phyloP scores from a whole-genome alignment of 1,140 invertebrate genomes.

The Drosophila tristis region DNA sequence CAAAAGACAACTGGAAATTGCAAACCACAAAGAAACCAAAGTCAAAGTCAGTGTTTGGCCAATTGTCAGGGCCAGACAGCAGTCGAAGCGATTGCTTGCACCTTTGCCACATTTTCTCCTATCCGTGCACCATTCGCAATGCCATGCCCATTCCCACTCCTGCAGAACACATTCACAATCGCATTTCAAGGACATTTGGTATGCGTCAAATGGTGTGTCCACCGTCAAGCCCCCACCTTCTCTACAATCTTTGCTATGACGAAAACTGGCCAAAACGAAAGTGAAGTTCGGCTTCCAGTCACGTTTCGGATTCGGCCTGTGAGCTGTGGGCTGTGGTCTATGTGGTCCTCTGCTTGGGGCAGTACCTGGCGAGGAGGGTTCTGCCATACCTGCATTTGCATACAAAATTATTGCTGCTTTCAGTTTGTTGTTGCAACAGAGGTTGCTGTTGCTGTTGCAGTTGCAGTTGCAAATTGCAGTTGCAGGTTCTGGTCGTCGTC shows the following conservation, averaged over 20 bases:
- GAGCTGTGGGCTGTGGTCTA: conserved; percentile 22
- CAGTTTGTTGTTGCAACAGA: conserved; percentile 1
- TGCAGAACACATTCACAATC: not conserved
- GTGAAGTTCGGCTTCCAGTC: conserved; percentile 49
- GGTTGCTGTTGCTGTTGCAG: conserved; percentile 23
- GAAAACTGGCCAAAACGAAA: conserved; percentile 58
- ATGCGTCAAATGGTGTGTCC: conserved; percentile 41
- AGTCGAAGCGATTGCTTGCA: conserved; percentile 1
- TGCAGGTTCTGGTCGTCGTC: conserved; percentile 12
- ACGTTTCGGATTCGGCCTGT: conserved; percentile 29
- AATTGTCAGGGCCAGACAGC: conserved; percentile 41
- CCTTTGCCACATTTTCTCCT: not conserved
- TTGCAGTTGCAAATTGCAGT: conserved; percentile 3
- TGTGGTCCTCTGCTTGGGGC: conserved; percentile 17
- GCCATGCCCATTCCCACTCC: not conserved
- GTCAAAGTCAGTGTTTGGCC: conserved; percentile 49
- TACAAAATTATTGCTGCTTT: conserved; percentile 42
- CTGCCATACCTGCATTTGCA: conserved; percentile 58
- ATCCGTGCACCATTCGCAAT: conserved; percentile 2
- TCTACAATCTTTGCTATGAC: conserved; percentile 4
- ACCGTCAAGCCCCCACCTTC: not conserved
- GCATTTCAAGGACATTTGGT: conserved; percentile 58
- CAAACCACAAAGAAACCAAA: conserved; percentile 37
- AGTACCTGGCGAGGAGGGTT: conserved; percentile 24
- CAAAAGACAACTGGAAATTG: conserved; percentile 28